These are phyloP conservation scores for Artibeus lituratus DNA, from an alignment of 2,797 vertebrate species.

Conservation along the genomic window DNA sequence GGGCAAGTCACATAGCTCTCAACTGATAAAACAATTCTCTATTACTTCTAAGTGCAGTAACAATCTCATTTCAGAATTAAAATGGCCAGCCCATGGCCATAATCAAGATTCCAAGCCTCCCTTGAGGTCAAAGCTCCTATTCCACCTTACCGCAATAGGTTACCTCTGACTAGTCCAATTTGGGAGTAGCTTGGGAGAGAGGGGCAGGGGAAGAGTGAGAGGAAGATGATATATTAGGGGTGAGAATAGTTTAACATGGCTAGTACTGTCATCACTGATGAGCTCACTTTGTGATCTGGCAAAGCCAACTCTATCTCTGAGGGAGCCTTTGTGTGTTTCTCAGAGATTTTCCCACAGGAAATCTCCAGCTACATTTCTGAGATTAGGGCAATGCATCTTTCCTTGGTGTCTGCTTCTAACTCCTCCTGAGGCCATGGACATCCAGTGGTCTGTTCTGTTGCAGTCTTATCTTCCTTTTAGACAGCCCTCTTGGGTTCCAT, in stretches of 20 bases:
- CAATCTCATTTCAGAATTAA: background rate
- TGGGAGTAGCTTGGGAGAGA: background rate
- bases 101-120: background rate
- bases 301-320: constrained; percentile 12
- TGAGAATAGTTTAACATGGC: background rate
- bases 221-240: background rate
- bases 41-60: background rate
- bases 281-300: background rate
- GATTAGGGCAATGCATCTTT: background rate
- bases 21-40: background rate
- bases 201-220: background rate
- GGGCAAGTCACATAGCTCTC: background rate
- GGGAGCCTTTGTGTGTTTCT: background rate
- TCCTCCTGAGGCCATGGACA: background rate
- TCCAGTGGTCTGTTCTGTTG: background rate
- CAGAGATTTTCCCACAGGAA: background rate
- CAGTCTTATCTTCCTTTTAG: background rate
- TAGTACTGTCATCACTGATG: background rate
- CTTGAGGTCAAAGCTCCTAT: background rate
- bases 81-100: background rate
- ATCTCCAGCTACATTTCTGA: background rate
- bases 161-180: background rate
- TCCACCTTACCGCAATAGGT: background rate
- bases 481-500: background rate
- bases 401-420: background rate